phyloP scores from a whole-genome alignment of 1,140 invertebrate species.

The Heliothis subflexa region DNA sequence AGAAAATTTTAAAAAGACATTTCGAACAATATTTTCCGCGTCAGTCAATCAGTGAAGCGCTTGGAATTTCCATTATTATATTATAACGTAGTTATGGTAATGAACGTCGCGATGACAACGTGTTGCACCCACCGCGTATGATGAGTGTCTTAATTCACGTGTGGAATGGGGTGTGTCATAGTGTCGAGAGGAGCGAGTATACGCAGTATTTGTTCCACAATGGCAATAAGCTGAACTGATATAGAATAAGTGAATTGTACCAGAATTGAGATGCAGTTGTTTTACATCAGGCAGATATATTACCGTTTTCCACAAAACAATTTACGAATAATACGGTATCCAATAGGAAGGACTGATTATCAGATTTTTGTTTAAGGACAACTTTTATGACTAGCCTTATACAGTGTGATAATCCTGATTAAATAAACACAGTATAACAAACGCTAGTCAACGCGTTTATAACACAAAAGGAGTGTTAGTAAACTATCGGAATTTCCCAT shows the following conservation, averaged over 20 bases:
- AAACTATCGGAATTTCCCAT: constrained; percentile 27
- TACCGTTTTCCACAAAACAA: no score
- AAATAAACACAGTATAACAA: no score
- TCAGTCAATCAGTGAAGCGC: not conserved
- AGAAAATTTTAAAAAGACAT: not conserved
- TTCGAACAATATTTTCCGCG: not conserved
- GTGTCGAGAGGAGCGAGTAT: not conserved
- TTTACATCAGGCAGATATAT: no score
- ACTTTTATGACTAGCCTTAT: no score
- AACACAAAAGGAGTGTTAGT: constrained; percentile 1
- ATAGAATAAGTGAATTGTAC: not conserved
- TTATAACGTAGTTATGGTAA: constrained; percentile 16
- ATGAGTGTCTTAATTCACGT: not conserved
- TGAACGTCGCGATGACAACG: constrained; percentile 17
- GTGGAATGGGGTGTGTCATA: not conserved
- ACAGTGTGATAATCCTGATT: no score
- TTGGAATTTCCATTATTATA: constrained; percentile 16
- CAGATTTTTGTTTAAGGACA: no score
- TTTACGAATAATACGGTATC: no score
- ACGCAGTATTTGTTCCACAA: not conserved
- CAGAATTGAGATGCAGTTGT: not conserved
- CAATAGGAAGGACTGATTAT: no score
- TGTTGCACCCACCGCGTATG: not conserved
- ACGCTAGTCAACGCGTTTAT: no score
- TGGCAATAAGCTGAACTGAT: not conserved